Base-by-base conservation (phyloP, 2,113 vertebrate species). In the Chionomys nivalis region DNA sequence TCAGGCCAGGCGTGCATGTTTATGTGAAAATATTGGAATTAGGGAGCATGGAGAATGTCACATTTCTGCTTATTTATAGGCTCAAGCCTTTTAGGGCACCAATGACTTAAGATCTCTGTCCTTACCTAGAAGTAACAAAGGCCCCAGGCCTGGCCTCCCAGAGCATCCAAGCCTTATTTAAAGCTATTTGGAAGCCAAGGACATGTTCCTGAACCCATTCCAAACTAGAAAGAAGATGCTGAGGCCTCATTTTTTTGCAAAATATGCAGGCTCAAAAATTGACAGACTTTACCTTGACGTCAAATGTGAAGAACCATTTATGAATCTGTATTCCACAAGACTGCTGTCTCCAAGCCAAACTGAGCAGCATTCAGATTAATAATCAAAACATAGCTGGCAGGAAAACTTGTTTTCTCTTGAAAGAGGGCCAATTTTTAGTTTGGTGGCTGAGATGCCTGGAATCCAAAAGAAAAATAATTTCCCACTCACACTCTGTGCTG, bases 301-400 rank as follows among this genome's bases (percentile, higher is more conserved):
- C 95, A 91, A 94, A 88, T 66, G 2, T 5, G 93, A 89, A 95
- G 92, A 49, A 79, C 47, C 14, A 39, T 86, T 88, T 96, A 96
- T 19, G 66, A 93, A 89, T 82, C 93, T 75, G 44, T 75, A 85
- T 55, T 78, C 96, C 92, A 89, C 89, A 94, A 96, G 93, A 55
- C 95, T 0, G 21, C n/a, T 94, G 82, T 94, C 87, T 94, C 68
- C 93, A 68, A 93, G 94, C 93, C 77, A 97, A 95, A 97, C 96
- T 94, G 91, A 77, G 68, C 85, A 33, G 0, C 92, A 47, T 39
- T 61, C 96, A 95, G 96, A 95, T 55, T 2, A 87, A 88, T 87
- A 83, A 81, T 63, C 66, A 93, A 94, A 94, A 72, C 77, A 77
- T 82, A 85, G 68, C 88, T 96, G 94, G 85, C 95, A 87, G 12